Evolutionary conservation across 2,113 vertebrate genomes (phyloP), one percentile per base, ranked within the genome.

Genomic region (Oxyura jamaicensis): DNA sequence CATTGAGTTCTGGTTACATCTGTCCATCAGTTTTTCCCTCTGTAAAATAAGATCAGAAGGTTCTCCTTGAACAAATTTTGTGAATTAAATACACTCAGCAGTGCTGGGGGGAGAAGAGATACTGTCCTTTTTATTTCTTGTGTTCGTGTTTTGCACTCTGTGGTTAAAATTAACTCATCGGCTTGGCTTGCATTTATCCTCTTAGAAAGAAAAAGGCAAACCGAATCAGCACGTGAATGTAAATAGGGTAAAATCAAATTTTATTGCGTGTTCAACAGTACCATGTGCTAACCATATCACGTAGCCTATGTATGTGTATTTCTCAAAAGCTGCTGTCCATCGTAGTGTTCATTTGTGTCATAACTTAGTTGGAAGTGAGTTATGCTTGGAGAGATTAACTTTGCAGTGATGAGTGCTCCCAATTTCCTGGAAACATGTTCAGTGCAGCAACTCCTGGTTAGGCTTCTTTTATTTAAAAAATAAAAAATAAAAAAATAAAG

Each of bases 71-170:
- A 20, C 73, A 12, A 60, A 44, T 20, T 19, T 4, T 62, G 28
- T 12, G 36, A 6, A 20, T 4, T 31, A 33, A 33, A 41, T 2
- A 12, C 72, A 74, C 11, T 23, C 0, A 0, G 11, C 60, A 68
- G 35, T 11, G 11, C 2, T 44, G 17, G 50, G 52, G 28, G 23
- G 26, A 35, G 36, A 36, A 77, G 62, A 88, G 8, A 14, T 0
- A 6, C 42, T 10, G 0, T 11, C 9, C 16, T 46, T 33, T 50
- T 48, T 10, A 53, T 36, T 55, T 35, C 39, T 66, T 44, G 20
- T 52, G 26, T 31, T 39, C 21, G 8, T 13, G 5, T 28, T 73
- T 78, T n/a, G 28, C 84, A 3, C 31, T 19, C 18, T 3, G 13
- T 16, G 39, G 9, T 50, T n/a, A 16, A 76, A 73, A 29, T 73